Percentiles rank a stretch among this genome's conserved stretches.
phyloP scores from a whole-genome alignment of 2,797 vertebrate genomes.

The Acanthiza pusilla region DNA sequence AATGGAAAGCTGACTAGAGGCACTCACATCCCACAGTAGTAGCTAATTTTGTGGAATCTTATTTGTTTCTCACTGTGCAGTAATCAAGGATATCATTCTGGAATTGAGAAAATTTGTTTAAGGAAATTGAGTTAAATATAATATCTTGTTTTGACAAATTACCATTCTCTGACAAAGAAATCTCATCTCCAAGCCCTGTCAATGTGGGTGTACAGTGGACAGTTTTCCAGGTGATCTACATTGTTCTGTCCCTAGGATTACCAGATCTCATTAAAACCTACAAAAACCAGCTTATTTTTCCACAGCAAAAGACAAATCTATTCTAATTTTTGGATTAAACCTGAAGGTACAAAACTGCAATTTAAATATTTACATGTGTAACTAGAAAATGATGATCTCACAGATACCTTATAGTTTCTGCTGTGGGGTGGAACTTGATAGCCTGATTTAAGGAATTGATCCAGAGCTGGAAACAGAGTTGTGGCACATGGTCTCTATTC shows the following conservation, averaged over 20 bases:
- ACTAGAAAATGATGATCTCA: background rate
- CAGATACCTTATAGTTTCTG: background rate
- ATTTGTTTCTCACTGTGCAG: background rate
- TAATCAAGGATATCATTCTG: background rate
- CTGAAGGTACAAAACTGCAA: background rate
- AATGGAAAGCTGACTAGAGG: background rate
- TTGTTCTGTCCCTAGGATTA: background rate
- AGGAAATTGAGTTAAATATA: background rate
- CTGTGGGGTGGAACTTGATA: background rate
- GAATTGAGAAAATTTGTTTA: background rate
- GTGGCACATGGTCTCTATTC: background rate
- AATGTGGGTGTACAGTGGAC: background rate
- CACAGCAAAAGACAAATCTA: background rate
- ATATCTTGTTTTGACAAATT: background rate
- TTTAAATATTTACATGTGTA: background rate
- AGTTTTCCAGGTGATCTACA: background rate
- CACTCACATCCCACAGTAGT: rapidly evolving
- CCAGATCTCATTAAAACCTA: background rate
- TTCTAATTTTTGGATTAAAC: background rate
- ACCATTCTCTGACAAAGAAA: background rate
- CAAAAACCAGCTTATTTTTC: background rate
- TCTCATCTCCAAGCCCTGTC: background rate
- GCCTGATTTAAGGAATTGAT: background rate
- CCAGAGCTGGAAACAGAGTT: background rate
- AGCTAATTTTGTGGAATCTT: background rate